A percentile compares a stretch with the other conserved stretches of the same genome.
Evolutionary conservation across 2,113 vertebrate genomes (phyloP).

Genomic region (Pan paniscus): DNA sequence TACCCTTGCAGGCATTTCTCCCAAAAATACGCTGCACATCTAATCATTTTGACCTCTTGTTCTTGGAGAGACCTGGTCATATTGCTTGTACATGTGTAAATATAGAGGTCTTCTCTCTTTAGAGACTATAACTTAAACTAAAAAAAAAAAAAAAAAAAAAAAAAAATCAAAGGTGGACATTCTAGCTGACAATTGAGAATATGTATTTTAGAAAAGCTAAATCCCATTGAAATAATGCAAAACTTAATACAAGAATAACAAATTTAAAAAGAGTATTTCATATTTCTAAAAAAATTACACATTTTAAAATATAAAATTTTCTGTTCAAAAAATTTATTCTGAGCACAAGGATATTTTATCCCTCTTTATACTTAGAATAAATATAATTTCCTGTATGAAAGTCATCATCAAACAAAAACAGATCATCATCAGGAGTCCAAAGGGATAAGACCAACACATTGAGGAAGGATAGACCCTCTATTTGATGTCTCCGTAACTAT

Average conservation of each 20-base stretch:
- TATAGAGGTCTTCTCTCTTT: not conserved
- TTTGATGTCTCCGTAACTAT: not conserved
- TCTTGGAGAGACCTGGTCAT: not conserved
- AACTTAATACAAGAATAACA: not conserved
- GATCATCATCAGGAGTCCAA: not conserved
- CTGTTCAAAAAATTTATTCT: not conserved
- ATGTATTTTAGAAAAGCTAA: not conserved
- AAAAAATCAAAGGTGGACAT: not conserved
- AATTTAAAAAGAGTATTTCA: not conserved
- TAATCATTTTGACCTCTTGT: not conserved
- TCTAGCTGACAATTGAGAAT: not conserved
- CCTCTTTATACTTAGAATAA: not conserved
- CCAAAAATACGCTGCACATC: not conserved
- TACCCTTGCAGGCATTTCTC: not conserved
- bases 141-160: not conserved
- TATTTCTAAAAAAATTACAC: not conserved
- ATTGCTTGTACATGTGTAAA: not conserved
- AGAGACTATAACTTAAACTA: not conserved
- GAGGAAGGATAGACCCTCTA: not conserved
- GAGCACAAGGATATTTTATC: not conserved
- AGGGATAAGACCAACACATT: not conserved
- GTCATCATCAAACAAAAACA: not conserved
- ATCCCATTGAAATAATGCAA: not conserved
- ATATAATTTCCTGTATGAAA: not conserved
- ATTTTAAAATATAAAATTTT: not conserved